phyloP scores from a whole-genome alignment of 2,888 invertebrate species.

The Drosophila fulvimacula region DNA sequence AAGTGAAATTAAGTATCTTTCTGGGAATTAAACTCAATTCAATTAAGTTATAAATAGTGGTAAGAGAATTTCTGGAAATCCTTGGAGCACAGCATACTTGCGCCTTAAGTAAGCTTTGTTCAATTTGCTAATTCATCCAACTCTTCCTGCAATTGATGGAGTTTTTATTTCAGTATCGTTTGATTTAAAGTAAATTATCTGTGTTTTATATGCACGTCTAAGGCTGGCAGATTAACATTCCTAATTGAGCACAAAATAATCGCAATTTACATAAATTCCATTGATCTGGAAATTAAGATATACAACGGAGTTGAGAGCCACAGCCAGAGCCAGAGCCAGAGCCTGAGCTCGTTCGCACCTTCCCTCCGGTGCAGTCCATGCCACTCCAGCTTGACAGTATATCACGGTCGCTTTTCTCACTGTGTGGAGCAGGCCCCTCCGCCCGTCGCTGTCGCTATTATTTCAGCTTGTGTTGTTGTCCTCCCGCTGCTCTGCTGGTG shows the following conservation, averaged over 20 bases:
- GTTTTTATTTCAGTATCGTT: background rate
- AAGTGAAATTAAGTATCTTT: background rate
- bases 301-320: background rate
- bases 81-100: background rate
- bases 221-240: slow-evolving; percentile 6
- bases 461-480: slow-evolving; percentile 22
- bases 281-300: slow-evolving; percentile 32
- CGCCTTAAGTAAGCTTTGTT: background rate
- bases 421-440: slow-evolving; percentile 13
- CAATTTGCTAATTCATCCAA: background rate
- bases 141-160: background rate
- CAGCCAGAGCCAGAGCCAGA: too few relatives aligned
- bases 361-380: too few relatives aligned
- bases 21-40: background rate
- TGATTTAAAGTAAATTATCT: background rate
- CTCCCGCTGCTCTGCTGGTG: slow-evolving; percentile 14
- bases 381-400: background rate
- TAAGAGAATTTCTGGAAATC: background rate
- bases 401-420: slow-evolving; percentile 11
- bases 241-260: slow-evolving; percentile 15
- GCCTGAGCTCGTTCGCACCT: background rate
- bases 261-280: slow-evolving; percentile 22
- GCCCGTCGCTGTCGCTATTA: slow-evolving; percentile 9
- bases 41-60: too few relatives aligned
- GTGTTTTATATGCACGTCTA: slow-evolving; percentile 4